Base-by-base conservation (phyloP, 2,888 invertebrate species). In the Scaeva pyrastri region DNA sequence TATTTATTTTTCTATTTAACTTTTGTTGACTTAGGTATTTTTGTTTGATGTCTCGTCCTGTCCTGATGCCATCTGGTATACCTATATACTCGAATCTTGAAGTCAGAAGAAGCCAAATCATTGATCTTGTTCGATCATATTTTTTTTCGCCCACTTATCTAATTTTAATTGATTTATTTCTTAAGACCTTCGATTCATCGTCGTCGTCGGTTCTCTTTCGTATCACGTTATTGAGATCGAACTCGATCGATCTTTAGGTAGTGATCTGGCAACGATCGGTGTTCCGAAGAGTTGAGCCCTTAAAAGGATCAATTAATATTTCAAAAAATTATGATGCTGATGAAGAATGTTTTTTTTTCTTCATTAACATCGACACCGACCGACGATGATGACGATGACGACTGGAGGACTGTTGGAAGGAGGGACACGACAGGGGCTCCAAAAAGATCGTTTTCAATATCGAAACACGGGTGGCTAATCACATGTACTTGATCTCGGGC, bases 401-500 rank as follows among this genome's bases (percentile, higher is more conserved):
- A 21, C 8, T 12, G 14, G 12, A 12, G 19, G 21, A 45, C 16
- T 19, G 36, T 14, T 12, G 14, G 12, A 12, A 36, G 21, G 21
- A 2, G n/a, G 1, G 10, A 39, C 11, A 31, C 7, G n/a, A 12
- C 12, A 4, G 41, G 26, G n/a, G 6, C 16, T 31, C 12, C 8
- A 39, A 39, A 71, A 58, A 48, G 68, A 83, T 73, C 78, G 31
- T 12, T 73, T 77, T 78, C 68, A 68, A 45, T 74, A 72, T 68
- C 39, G 36, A 72, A 85, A 76, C 85, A 85, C 85, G 85, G 85
- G 85, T 76, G 85, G 85, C 85, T 85, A 81, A 85, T 85, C 85
- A 76, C 48, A 16, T 64, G 68, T 77, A 81, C 76, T 81, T 72
- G 80, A 85, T 85, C 85, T 80, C 70, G 50, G 31, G 31, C 8